Evolutionary conservation across 2,888 invertebrate species (phyloP).

Genomic region (Pheosia tremula): DNA sequence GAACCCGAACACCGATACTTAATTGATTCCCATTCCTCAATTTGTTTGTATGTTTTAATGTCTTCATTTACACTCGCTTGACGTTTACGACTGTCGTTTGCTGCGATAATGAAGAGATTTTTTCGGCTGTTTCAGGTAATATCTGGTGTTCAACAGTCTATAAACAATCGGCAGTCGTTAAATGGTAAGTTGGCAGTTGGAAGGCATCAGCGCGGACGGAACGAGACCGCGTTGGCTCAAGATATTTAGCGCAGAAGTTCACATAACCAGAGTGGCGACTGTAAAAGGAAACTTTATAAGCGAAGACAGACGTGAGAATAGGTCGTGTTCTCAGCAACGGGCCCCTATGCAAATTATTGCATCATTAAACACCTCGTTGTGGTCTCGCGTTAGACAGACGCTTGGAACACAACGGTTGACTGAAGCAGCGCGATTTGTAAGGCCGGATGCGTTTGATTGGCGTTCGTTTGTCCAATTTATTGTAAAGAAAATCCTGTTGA

Average conservation of each 20-base stretch:
- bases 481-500: slow-evolving; percentile 50
- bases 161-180: slow-evolving; percentile 54
- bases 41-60: slow-evolving; percentile 48
- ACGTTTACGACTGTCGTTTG: slow-evolving; percentile 49
- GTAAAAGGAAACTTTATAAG: slow-evolving; percentile 63
- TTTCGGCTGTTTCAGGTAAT: slow-evolving; percentile 71
- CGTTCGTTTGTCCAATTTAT: slow-evolving; percentile 68
- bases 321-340: slow-evolving; percentile 61
- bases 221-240: slow-evolving; percentile 26
- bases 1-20: slow-evolving; percentile 50
- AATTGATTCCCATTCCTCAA: slow-evolving; percentile 75
- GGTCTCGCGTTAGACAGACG: slow-evolving; percentile 75
- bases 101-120: slow-evolving; percentile 55
- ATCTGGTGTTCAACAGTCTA: slow-evolving; percentile 52
- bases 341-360: slow-evolving; percentile 80
- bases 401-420: slow-evolving; percentile 50
- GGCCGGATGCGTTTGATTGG: slow-evolving; percentile 77
- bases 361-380: slow-evolving; percentile 81
- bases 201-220: slow-evolving; percentile 14
- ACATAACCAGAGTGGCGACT: slow-evolving; percentile 64
- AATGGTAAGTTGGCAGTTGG: slow-evolving; percentile 60
- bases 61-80: slow-evolving; percentile 39
- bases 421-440: slow-evolving; percentile 58
- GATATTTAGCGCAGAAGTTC: slow-evolving; percentile 56
- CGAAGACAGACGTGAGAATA: slow-evolving; percentile 79